Evolutionary conservation across 2,888 invertebrate species (phyloP), one percentile per base, ranked within the genome.

Genomic region (Sympetrum striolatum): DNA sequence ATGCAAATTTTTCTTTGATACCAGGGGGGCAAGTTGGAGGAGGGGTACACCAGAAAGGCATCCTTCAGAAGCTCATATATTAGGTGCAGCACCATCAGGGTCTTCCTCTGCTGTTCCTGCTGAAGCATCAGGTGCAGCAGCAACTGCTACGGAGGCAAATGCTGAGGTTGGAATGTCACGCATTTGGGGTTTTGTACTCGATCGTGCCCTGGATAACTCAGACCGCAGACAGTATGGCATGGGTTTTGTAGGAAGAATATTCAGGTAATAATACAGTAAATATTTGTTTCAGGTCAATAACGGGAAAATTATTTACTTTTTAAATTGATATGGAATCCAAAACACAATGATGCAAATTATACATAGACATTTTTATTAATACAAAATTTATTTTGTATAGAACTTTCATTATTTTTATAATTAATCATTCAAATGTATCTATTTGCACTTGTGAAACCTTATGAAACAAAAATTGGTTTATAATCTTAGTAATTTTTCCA

Each of bases 191-290:
- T 96, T 96, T 90, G 95, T 98, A 92, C 95, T 98, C 91, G 98
- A 98, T 93, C 96, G 97, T n/a, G 96, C 98, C 25, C 96, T 98
- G 91, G 98, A 98, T 94, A 98, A 98, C 94, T 98, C 98, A 31
- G 96, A 98, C 93, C 95, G 98, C 91, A 96, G 98, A 92, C 96
- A 97, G 93, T 97, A 96, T 93, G 96, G 98, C 92, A 96, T 97
- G 96, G 96, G 98, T 92, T 95, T 97, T 94, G 95, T 97, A 90
- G 97, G 97, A 86, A 95, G 96, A 92, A 95, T 97, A 93, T 97
- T 97, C 93, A 96, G 97, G 96, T 96, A 93, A 95, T 94, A 92
- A 53, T 53, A 18, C 18, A 18, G 1, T 3, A 3, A 53, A 18
- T 18, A 53, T 18, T 1, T 18, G 6, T 44, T 8, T 44, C 44